Base-by-base conservation (phyloP, 2,888 invertebrate species). In the Pocota personata region DNA sequence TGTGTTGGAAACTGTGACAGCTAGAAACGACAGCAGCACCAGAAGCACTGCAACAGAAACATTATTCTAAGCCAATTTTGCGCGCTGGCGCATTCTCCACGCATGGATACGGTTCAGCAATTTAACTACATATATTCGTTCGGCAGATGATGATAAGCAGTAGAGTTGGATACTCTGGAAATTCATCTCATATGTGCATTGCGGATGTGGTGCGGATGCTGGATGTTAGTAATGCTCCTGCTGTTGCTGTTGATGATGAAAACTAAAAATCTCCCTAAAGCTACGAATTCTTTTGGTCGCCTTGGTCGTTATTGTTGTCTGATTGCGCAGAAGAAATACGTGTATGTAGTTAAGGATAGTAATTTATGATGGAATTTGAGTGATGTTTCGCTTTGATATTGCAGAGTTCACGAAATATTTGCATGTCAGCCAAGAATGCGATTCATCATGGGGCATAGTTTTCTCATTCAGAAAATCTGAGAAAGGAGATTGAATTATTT, bases 81-180 rank as follows among this genome's bases (percentile, higher is more conserved):
- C 60, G 76, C 76, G 43, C 62, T 48, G 58, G 66, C 64, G 71
- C 80, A 86, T 86, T 86, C 72, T 71, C 86, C 82, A 86, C 86
- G 86, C 86, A 86, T 86, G 86, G 82, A 86, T 82, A 82, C 72
- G 82, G 86, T 86, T 77, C 82, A 66, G 60, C 76, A 67, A 80
- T 86, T 86, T 86, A 86, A 86, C 86, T 82, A 86, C 76, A 86
- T 86, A 86, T 82, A 86, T 86, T 82, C 82, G 76, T 76, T 72
- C 86, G 82, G 82, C 82, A 76, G 86, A 82, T 80, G 82, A 82
- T 86, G 86, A 86, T 86, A 86, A 86, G 76, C 77, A 60, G 19
- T 35, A 32, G 43, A 66, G 40, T 57, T 52, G 60, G 21, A 50
- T 69, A 19, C 52, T 72, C 72, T 43, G 27, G 69, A 71, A n/a